These are phyloP conservation scores for Pyralis farinalis DNA, from an alignment of 2,888 invertebrate species.

Conservation along the genomic window DNA sequence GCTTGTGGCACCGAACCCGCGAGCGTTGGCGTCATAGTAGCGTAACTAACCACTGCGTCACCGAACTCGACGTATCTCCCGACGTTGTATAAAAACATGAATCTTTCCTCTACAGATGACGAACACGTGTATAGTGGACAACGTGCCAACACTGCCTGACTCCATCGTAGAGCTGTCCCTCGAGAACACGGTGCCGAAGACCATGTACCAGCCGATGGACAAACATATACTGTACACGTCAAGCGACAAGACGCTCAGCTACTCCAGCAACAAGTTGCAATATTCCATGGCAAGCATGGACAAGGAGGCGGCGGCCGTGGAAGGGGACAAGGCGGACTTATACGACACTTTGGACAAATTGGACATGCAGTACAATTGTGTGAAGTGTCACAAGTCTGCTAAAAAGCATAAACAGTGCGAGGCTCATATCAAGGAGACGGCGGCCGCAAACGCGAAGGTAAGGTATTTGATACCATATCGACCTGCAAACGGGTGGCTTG, in stretches of 20 bases:
- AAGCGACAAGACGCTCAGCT: conserved; percentile 54
- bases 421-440: conserved; percentile 82
- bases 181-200: conserved; percentile 66
- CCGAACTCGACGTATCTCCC: too few species aligned
- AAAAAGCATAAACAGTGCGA: conserved; percentile 83
- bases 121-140: conserved; percentile 69
- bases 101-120: conserved; percentile 51
- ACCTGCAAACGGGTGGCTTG: too few species aligned
- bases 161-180: conserved; percentile 71
- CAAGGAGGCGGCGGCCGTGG: conserved; percentile 37
- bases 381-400: conserved; percentile 79
- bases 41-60: too few species aligned
- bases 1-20: too few species aligned
- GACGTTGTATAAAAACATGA: too few species aligned
- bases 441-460: conserved; percentile 44
- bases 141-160: conserved; percentile 63
- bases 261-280: conserved; percentile 53
- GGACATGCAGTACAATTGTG: conserved; percentile 51
- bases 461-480: too few species aligned
- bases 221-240: conserved; percentile 63
- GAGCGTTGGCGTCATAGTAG: too few species aligned
- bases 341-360: conserved; percentile 57
- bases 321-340: conserved; percentile 47
- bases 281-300: conserved; percentile 63
- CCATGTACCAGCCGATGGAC: conserved; percentile 65